Evolutionary conservation across 2,888 invertebrate species (phyloP), one percentile per base, ranked within the genome.

Genomic region (Marasmarcha lunaedactyla): DNA sequence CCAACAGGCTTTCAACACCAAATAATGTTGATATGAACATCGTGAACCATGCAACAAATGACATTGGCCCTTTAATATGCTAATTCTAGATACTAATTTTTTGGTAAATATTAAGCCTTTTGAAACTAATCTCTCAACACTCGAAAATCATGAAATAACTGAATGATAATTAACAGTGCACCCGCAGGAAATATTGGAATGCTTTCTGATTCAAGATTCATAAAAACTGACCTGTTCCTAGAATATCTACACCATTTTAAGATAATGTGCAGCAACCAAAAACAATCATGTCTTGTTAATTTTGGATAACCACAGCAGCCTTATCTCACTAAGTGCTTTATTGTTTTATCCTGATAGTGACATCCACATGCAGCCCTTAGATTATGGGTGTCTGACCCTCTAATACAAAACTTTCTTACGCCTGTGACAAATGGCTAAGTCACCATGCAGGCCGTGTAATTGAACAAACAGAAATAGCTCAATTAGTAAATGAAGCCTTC

Each of bases 151-250:
- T 20, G 20, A 50, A 36, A 37, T 33, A 34, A 34, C 11, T 41
- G 45, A 48, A 14, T 44, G 41, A 10, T 40, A 53, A 25, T 41
- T n/a, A n/a, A n/a, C n/a, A n/a, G n/a, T n/a, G n/a, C n/a, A n/a
- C n/a, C n/a, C 26, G 39, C 47, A 30, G 51, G 51, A 35, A 42
- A 50, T 27, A 48, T 55, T 36, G 41, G 42, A 26, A 46, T 54
- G 46, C 46, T n/a, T 47, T 51, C 51, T 37, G 48, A 51, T 30
- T 41, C 48, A n/a, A 54, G 56, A 14, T 57, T 51, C 44, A 55
- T 59, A 4, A 55, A 52, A 37, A 38, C 47, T 20, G 43, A 50
- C 12, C 37, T 55, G 13, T 58, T 33, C 11, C 52, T 52, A 13
- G 39, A 51, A 43, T 52, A 39, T n/a, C n/a, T n/a, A n/a, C n/a